A percentile compares a stretch with the other conserved stretches of the same genome.
Evolutionary conservation across 2,113 vertebrate species (phyloP).

Genomic region (Melanerpes aurifrons): DNA sequence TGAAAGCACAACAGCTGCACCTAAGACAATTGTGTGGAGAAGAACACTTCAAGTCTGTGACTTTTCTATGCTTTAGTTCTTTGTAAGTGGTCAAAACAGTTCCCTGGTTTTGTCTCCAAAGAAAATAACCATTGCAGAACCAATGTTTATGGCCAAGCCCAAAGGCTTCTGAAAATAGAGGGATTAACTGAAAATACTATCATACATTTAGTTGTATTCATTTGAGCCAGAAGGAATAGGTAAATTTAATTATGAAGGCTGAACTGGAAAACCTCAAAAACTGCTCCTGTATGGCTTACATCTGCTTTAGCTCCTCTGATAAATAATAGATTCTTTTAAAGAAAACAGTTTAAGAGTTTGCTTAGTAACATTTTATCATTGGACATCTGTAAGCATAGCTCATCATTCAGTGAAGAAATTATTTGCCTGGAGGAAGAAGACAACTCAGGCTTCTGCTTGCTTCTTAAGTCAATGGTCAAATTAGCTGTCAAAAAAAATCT

Average conservation of each 20-base stretch:
- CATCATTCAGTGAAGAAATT: not conserved
- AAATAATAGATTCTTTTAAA: not conserved
- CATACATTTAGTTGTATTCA: conserved; percentile 12
- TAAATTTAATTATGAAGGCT: not conserved
- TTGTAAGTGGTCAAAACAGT: not conserved
- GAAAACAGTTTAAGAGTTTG: not conserved
- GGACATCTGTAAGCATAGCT: not conserved
- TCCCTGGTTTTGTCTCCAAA: not conserved
- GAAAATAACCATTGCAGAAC: not conserved
- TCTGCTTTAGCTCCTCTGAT: not conserved
- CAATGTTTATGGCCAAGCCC: not conserved
- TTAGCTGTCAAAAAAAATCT: not conserved
- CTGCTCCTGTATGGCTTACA: not conserved
- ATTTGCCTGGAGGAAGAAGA: not conserved
- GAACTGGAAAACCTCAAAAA: conserved; percentile 42
- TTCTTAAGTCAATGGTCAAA: not conserved
- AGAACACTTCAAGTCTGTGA: not conserved
- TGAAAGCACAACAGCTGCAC: not conserved
- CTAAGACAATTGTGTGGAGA: not conserved
- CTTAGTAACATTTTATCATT: not conserved
- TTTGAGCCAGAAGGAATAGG: conserved; percentile 36
- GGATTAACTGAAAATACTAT: conserved; percentile 45
- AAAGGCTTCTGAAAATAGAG: conserved; percentile 43
- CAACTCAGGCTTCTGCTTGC: not conserved
- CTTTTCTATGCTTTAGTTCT: not conserved